phyloP scores from a whole-genome alignment of 2,797 vertebrate species.

The Falco concolor region DNA sequence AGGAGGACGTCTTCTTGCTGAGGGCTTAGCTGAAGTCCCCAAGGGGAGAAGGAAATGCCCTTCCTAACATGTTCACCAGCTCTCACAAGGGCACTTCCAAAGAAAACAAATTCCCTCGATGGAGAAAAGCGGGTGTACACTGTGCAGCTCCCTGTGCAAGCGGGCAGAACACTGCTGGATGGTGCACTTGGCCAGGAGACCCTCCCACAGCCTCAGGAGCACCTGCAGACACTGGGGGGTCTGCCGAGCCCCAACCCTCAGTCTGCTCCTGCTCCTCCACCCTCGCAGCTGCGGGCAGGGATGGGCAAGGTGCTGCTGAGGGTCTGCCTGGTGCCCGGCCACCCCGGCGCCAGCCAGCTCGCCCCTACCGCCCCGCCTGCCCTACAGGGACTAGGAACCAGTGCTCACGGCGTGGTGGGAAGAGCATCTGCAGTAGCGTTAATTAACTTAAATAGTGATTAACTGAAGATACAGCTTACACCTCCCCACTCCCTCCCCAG shows the following conservation, averaged over 20 bases:
- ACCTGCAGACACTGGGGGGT: accelerated
- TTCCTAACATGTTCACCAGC: accelerated
- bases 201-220: not conserved
- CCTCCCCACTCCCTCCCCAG: not conserved
- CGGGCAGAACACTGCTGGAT: accelerated
- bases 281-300: not conserved
- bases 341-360: not conserved
- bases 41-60: not conserved
- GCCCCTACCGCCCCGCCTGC: accelerated
- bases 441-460: not conserved
- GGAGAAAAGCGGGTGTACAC: accelerated
- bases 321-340: not conserved
- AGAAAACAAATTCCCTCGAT: accelerated
- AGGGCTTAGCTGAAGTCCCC: not conserved
- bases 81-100: not conserved
- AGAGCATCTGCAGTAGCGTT: not conserved
- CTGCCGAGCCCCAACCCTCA: not conserved
- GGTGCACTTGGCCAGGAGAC: accelerated
- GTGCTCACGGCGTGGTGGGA: accelerated
- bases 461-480: not conserved
- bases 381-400: not conserved
- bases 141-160: accelerated
- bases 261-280: not conserved
- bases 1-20: accelerated
- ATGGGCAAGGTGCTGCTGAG: too few species aligned